Evolutionary conservation across 1,140 invertebrate species (phyloP), one percentile per base, ranked within the genome.

Genomic region (Zeugodacus cucurbitae): DNA sequence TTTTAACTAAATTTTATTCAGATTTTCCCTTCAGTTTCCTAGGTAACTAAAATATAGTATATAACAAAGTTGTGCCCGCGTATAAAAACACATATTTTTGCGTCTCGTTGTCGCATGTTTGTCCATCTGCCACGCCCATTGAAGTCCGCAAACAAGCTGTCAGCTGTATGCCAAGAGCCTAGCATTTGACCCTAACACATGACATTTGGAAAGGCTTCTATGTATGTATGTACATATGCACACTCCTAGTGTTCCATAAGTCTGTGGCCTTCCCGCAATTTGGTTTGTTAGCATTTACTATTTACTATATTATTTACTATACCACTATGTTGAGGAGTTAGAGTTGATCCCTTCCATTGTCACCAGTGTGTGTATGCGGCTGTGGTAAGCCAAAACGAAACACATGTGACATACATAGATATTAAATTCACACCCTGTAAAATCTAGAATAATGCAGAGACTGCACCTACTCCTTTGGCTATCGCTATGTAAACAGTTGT

Each of bases 141-240:
- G 6, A 62, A 62, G n/a, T 22, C 58, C 58, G 58, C 58, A 62
- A 62, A 62, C 58, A 62, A 62, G 58, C 58, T 62, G 58, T 62
- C 58, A 62, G n/a, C 58, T 26, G 10, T 22, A 62, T 10, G 58
- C n/a, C 26, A 5, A 62, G n/a, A 10, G 6, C 58, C 58, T n/a
- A 62, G 26, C 6, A 22, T 62, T 62, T 11, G 58, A 7, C 58
- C 58, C 58, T 1, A 22, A 8, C 58, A 10, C 17, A 20, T 6
- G 14, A 3, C 8, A 4, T n/a, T 17, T 17, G 58, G 17, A n/a
- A 62, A n/a, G 22, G 58, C 58, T 22, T 11, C 58, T 2, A 11
- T 41, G 20, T 17, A 57, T 10, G 11, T 11, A 1, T 62, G 7
- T 26, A 62, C 10, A 3, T 62, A 26, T 2, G n/a, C n/a, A n/a